A percentile compares a stretch with the other conserved stretches of the same genome.
phyloP scores from a whole-genome alignment of 2,888 invertebrate species.

The Calliphora vomitoria region DNA sequence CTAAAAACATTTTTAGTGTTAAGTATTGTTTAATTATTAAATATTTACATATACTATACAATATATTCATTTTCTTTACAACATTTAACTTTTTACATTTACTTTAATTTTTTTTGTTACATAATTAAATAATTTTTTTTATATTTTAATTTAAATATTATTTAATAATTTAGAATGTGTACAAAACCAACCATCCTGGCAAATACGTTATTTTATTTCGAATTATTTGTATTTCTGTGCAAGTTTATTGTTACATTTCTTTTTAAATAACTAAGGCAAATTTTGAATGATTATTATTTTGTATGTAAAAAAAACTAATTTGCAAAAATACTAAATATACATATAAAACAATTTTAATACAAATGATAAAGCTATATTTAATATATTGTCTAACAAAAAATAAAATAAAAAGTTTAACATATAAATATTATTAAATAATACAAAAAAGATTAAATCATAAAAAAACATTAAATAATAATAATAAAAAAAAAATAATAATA shows the following conservation, averaged over 20 bases:
- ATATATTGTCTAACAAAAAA: slow-evolving; percentile 59
- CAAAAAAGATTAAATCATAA: slow-evolving; percentile 30
- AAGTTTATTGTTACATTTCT: slow-evolving; percentile 57
- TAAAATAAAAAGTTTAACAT: slow-evolving; percentile 22
- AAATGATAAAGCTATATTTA: slow-evolving; percentile 59
- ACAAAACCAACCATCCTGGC: slow-evolving; percentile 47
- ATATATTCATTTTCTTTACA: slow-evolving; percentile 53
- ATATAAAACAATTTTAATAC: slow-evolving; percentile 58
- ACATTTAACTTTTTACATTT: slow-evolving; percentile 32
- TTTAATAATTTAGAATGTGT: slow-evolving; percentile 49
- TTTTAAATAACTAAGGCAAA: slow-evolving; percentile 20
- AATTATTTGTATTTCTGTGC: slow-evolving; percentile 41
- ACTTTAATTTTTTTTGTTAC: slow-evolving; percentile 50
- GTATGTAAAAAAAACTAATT: slow-evolving; percentile 38
- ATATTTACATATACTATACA: slow-evolving; percentile 17
- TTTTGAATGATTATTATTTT: slow-evolving; percentile 41
- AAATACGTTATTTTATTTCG: slow-evolving; percentile 19
- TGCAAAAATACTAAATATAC: slow-evolving; percentile 18
- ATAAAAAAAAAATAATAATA: slow-evolving; percentile 18
- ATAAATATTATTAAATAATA: background rate
- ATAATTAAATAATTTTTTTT: slow-evolving; percentile 51
- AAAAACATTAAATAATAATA: background rate
- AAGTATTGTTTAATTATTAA: slow-evolving; percentile 66
- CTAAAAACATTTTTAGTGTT: slow-evolving; percentile 42
- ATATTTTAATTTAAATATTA: slow-evolving; percentile 52